Evolutionary conservation across 1,140 invertebrate genomes (phyloP).

Genomic region (Zaprionus camerounensis): DNA sequence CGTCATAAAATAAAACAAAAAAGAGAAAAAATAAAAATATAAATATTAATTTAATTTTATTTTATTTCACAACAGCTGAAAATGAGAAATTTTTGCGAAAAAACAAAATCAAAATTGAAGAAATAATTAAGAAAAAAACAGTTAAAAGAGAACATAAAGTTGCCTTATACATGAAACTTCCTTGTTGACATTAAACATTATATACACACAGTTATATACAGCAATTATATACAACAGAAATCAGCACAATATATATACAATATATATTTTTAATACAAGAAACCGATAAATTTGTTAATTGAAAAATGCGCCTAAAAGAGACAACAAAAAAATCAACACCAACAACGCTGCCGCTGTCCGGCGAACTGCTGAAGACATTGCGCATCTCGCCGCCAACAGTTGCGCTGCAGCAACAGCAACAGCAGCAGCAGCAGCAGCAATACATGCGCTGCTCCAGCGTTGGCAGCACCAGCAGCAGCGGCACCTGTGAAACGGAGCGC

Average conservation of each 20-base stretch:
- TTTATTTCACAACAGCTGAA: slow-evolving; percentile 18
- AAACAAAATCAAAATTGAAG: slow-evolving; percentile 25
- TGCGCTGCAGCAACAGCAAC: slow-evolving; percentile 40
- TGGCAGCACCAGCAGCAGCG: slow-evolving; percentile 80
- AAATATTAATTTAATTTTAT: neutral
- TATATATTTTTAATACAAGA: slow-evolving; percentile 62
- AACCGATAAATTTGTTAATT: too few species aligned
- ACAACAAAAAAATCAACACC: slow-evolving; percentile 66
- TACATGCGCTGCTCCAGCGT: slow-evolving; percentile 73
- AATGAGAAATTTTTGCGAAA: slow-evolving; percentile 16
- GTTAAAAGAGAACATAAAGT: slow-evolving; percentile 41
- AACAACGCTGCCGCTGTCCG: slow-evolving; percentile 46
- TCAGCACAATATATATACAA: slow-evolving; percentile 40
- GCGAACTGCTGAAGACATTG: slow-evolving; percentile 56
- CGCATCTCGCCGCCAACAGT: slow-evolving; percentile 53
- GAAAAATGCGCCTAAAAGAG: slow-evolving; percentile 73
- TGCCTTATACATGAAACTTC: slow-evolving; percentile 79
- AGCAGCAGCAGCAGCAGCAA: slow-evolving; percentile 41
- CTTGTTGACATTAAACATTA: slow-evolving; percentile 70
- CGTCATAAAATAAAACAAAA: neutral
- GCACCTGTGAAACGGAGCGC: slow-evolving; percentile 76
- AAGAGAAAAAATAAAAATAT: neutral
- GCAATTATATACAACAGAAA: slow-evolving; percentile 21
- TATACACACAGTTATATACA: slow-evolving; percentile 43
- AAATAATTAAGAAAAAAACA: slow-evolving; percentile 22